A percentile compares a stretch with the other conserved stretches of the same genome.
These are phyloP conservation scores for Nasonia vitripennis DNA, from an alignment of 1,140 invertebrate species.

Conservation along the genomic window DNA sequence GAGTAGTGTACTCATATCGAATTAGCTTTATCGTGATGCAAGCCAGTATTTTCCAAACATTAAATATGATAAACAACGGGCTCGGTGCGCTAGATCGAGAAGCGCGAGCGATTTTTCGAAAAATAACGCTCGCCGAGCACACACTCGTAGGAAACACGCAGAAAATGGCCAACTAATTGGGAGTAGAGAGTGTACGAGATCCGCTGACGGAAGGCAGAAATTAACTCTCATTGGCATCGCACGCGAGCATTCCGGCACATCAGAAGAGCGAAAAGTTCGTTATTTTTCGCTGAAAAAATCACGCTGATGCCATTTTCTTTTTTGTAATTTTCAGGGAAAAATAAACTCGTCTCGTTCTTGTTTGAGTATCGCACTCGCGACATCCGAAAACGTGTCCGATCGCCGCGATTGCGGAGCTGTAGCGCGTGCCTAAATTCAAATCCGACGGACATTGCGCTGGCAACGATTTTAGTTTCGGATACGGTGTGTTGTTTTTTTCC, in stretches of 20 bases:
- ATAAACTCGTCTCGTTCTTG: not conserved
- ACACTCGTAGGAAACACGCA: constrained; percentile 30
- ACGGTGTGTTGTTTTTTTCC: constrained; percentile 11
- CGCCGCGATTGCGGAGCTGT: not conserved
- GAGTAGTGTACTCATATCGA: not conserved
- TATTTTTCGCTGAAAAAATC: not conserved
- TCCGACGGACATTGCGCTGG: constrained; percentile 24
- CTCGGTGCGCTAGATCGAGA: too few species aligned
- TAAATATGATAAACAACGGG: constrained; percentile 7
- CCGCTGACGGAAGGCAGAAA: constrained; percentile 25
- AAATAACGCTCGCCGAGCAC: not conserved
- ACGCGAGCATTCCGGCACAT: constrained; percentile 35
- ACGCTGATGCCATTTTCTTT: not conserved
- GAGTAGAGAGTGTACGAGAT: not conserved
- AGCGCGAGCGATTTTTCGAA: not conserved
- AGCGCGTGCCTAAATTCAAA: constrained; percentile 47
- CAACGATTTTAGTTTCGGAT: constrained; percentile 29
- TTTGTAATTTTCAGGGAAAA: not conserved
- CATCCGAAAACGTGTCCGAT: constrained; percentile 36
- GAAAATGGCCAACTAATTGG: constrained; percentile 34
- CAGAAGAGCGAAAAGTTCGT: constrained; percentile 1
- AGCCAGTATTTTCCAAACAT: constrained; percentile 4
- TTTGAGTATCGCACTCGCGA: constrained; percentile 11
- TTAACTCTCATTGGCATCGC: constrained; percentile 33
- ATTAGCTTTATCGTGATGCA: not conserved